Evolutionary conservation across 2,888 invertebrate species (phyloP).

Genomic region (Hybos culiciformis): DNA sequence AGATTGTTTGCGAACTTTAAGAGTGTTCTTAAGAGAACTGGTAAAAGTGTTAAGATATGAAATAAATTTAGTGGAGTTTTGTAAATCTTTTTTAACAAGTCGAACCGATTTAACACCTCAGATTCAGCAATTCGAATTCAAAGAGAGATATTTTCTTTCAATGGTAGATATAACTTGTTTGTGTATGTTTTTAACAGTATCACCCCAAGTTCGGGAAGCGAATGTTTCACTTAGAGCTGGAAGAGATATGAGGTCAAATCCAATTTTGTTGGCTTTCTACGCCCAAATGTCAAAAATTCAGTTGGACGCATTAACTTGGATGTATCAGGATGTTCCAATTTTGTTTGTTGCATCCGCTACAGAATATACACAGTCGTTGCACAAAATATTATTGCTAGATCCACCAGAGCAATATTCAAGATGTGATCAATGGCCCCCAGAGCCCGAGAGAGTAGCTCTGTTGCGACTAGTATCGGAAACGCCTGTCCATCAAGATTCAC

Average conservation of each 20-base stretch:
- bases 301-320: slow-evolving; percentile 75
- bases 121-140: slow-evolving; percentile 50
- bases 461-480: slow-evolving; percentile 76
- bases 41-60: slow-evolving; percentile 72
- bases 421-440: slow-evolving; percentile 81
- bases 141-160: slow-evolving; percentile 72
- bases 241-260: slow-evolving; percentile 32
- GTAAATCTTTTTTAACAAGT: slow-evolving; percentile 57
- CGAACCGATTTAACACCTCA: slow-evolving; percentile 44
- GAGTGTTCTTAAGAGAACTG: slow-evolving; percentile 77
- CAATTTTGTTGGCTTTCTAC: slow-evolving; percentile 28
- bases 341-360: slow-evolving; percentile 55
- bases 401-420: slow-evolving; percentile 68
- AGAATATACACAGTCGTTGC: slow-evolving; percentile 63
- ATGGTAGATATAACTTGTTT: slow-evolving; percentile 75
- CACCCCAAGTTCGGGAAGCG: slow-evolving; percentile 59
- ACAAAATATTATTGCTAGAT: slow-evolving; percentile 68
- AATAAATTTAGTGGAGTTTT: slow-evolving; percentile 65
- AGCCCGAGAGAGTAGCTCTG: slow-evolving; percentile 67
- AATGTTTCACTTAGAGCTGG: slow-evolving; percentile 40
- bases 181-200: slow-evolving; percentile 65
- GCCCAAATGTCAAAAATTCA: slow-evolving; percentile 53
- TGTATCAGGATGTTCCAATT: slow-evolving; percentile 65
- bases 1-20: slow-evolving; percentile 76
- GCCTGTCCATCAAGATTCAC: slow-evolving; percentile 72